These are phyloP conservation scores for Blastobasis adustella DNA, from an alignment of 2,888 invertebrate genomes.

Conservation along the genomic window DNA sequence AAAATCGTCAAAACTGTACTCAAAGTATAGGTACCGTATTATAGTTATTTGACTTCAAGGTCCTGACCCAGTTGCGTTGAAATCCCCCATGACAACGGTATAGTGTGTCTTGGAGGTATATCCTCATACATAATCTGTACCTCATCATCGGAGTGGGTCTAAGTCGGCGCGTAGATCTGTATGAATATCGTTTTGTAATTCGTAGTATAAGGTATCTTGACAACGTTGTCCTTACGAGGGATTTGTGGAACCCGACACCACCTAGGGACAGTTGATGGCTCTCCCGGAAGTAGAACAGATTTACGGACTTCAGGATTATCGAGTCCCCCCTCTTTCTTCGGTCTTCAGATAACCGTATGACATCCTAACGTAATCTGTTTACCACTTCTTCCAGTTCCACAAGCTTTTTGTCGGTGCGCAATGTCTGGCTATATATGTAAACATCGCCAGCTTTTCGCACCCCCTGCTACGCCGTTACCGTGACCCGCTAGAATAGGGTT, in stretches of 20 bases:
- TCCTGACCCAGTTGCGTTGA: too few relatives aligned
- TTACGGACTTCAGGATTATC: conserved; percentile 9
- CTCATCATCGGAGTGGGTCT: not conserved
- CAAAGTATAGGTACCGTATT: too few relatives aligned
- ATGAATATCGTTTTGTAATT: conserved; percentile 6
- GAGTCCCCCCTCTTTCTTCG: conserved; percentile 14
- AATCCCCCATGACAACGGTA: too few relatives aligned
- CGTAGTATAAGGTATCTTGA: conserved; percentile 9
- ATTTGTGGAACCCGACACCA: conserved; percentile 13
- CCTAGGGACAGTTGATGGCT: conserved; percentile 13
- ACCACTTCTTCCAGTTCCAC: not conserved
- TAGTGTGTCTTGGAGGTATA: not conserved
- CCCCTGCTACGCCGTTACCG: conserved; percentile 3
- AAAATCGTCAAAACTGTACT: not conserved
- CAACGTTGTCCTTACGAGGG: conserved; percentile 8
- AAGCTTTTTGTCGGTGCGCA: not conserved
- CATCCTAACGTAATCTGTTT: not conserved
- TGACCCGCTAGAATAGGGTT: conserved; percentile 3
- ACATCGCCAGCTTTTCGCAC: conserved; percentile 1
- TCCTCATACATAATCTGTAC: not conserved
- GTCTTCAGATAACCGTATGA: conserved; percentile 8
- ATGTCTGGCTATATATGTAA: not conserved
- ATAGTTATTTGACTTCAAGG: too few relatives aligned
- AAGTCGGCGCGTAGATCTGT: not conserved
- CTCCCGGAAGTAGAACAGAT: conserved; percentile 14